Evolutionary conservation across 2,888 invertebrate species (phyloP).

Genomic region (Pollenia labialis): DNA sequence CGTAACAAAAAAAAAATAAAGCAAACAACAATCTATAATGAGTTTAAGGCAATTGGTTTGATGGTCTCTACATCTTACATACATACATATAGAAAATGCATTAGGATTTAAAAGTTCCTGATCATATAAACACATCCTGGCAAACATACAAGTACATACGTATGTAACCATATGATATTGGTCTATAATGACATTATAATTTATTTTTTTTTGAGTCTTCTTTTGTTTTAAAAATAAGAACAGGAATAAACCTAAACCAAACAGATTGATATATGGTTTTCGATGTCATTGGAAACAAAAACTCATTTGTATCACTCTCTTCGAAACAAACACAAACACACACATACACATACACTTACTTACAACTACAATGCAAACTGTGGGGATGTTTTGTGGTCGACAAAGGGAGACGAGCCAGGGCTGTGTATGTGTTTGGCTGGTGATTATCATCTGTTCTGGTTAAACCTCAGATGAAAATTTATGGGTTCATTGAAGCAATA

Average conservation of each 20-base stretch:
- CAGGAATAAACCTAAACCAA: conserved; percentile 64
- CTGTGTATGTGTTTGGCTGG: conserved; percentile 32
- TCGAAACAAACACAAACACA: not conserved
- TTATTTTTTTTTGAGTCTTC: conserved; percentile 70
- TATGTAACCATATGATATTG: conserved; percentile 68
- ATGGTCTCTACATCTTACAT: not conserved
- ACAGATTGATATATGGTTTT: conserved; percentile 74
- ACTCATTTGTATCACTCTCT: conserved; percentile 64
- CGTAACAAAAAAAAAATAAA: conserved; percentile 57
- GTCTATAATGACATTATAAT: conserved; percentile 83
- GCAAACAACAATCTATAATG: conserved; percentile 54
- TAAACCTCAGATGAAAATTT: conserved; percentile 73
- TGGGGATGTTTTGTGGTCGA: conserved; percentile 72
- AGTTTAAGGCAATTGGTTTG: conserved; percentile 46
- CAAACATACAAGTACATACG: conserved; percentile 3
- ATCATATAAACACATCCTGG: conserved; percentile 20
- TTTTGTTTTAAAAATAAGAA: conserved; percentile 43
- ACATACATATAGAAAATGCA: conserved; percentile 40
- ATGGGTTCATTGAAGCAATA: conserved; percentile 73
- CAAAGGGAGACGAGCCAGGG: not conserved
- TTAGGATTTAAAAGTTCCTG: conserved; percentile 35
- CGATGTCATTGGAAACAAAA: conserved; percentile 69
- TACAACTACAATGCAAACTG: conserved; percentile 41
- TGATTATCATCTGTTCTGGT: conserved; percentile 73
- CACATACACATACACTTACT: not conserved